phyloP scores from a whole-genome alignment of 2,797 vertebrate species.

The Parotocinclus haroldoi region DNA sequence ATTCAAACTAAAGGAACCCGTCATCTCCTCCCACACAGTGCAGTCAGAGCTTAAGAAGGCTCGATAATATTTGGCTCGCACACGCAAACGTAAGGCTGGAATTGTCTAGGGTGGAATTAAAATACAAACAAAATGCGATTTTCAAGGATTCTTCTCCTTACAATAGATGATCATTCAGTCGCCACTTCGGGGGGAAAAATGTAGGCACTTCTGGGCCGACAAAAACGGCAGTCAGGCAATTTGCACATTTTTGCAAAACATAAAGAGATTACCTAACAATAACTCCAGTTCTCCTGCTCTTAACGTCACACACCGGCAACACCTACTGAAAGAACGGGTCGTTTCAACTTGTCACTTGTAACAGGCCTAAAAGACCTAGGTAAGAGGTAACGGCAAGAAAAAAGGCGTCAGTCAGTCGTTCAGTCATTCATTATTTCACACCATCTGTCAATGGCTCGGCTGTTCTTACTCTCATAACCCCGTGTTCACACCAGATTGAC shows the following conservation, averaged over 20 bases:
- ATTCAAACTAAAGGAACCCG: constrained; percentile 27
- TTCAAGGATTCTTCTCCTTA: no score
- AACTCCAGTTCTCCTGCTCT: not conserved
- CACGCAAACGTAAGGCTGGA: no score
- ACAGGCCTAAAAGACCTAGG: no score
- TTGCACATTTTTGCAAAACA: no score
- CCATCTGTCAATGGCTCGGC: no score
- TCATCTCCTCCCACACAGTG: constrained; percentile 24
- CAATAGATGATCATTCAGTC: not conserved
- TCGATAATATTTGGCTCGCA: constrained; percentile 37
- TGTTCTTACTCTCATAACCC: no score
- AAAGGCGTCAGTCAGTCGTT: no score
- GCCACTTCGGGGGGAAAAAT: constrained; percentile 24
- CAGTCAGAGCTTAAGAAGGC: constrained; percentile 8
- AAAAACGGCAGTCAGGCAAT: constrained; percentile 54
- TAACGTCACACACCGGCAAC: no score
- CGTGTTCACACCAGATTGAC: no score
- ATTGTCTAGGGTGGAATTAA: constrained; percentile 13
- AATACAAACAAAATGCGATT: constrained; percentile 16
- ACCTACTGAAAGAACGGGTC: no score
- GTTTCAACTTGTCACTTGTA: no score
- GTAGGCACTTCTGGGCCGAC: constrained; percentile 64
- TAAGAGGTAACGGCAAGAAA: not conserved
- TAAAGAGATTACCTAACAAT: not conserved
- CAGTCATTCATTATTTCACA: no score